Evolutionary conservation across 2,797 vertebrate species (phyloP).

Genomic region (Anguilla anguilla): DNA sequence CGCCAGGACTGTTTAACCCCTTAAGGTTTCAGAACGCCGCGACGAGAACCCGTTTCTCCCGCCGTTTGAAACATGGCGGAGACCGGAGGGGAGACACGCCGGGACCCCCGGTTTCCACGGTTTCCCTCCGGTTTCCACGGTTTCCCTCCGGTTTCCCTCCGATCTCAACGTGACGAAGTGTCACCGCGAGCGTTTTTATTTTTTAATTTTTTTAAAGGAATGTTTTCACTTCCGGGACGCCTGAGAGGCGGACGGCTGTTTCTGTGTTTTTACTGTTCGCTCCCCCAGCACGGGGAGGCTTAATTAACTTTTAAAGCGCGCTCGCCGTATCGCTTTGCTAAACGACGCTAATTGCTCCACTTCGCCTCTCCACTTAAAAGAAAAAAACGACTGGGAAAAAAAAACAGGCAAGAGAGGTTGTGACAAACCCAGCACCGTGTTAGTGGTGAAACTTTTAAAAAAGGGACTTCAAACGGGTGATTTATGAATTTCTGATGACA

Average conservation of each 20-base stretch:
- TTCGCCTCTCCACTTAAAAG: slow-evolving; percentile 7
- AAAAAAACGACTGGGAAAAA: slow-evolving; percentile 6
- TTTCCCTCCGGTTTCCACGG: no score
- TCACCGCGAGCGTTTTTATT: slow-evolving; percentile 21
- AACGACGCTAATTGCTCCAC: slow-evolving; percentile 20
- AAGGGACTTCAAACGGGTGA: background rate
- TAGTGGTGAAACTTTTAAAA: background rate
- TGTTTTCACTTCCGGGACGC: slow-evolving; percentile 25
- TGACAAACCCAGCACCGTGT: background rate
- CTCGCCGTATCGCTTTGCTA: slow-evolving; percentile 19
- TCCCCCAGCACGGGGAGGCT: slow-evolving; percentile 19
- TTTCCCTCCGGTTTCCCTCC: background rate
- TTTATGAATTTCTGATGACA: no score
- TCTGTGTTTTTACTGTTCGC: background rate
- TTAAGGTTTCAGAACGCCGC: background rate
- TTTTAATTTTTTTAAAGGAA: slow-evolving; percentile 20
- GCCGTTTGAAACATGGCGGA: background rate
- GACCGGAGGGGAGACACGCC: background rate
- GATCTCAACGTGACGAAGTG: background rate
- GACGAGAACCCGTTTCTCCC: background rate
- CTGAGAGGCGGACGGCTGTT: background rate
- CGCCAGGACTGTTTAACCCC: background rate
- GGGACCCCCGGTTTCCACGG: background rate
- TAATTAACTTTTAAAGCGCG: slow-evolving; percentile 36
- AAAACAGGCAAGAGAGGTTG: background rate